Percentiles rank a stretch among this genome's conserved stretches.
phyloP scores from a whole-genome alignment of 2,888 invertebrate species.

The Yponomeuta cagnagella region DNA sequence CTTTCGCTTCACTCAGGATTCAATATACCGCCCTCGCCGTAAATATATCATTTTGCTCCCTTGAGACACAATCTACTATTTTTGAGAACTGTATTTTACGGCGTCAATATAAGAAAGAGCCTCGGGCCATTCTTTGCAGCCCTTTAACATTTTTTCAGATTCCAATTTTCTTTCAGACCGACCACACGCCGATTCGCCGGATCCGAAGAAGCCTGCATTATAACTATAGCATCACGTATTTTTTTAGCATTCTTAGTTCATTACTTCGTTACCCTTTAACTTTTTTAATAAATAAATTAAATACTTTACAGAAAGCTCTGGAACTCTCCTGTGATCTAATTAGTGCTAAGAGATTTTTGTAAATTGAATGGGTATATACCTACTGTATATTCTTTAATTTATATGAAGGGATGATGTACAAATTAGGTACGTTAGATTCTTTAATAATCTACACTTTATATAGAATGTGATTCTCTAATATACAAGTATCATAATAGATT shows the following conservation, averaged over 20 bases:
- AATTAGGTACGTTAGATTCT: slow-evolving; percentile 7
- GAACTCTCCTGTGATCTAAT: slow-evolving; percentile 74
- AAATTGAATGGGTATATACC: slow-evolving; percentile 26
- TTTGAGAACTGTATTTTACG: no score
- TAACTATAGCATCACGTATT: slow-evolving; percentile 47
- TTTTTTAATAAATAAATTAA: slow-evolving; percentile 30
- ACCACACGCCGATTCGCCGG: slow-evolving; percentile 68
- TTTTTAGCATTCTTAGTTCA: slow-evolving; percentile 38
- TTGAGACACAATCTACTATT: no score
- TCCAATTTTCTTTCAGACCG: slow-evolving; percentile 38
- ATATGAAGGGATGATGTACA: slow-evolving; percentile 12
- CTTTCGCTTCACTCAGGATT: no score
- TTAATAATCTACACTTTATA: slow-evolving; percentile 1
- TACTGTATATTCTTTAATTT: slow-evolving; percentile 15
- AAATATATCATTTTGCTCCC: no score
- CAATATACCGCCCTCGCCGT: no score
- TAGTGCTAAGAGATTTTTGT: slow-evolving; percentile 36
- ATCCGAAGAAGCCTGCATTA: slow-evolving; percentile 71
- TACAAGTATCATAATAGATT: slow-evolving; percentile 7
- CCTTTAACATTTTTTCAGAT: neutral
- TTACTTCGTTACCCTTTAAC: slow-evolving; percentile 56
- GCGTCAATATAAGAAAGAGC: no score
- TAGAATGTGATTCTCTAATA: slow-evolving; percentile 14
- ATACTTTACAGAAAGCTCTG: slow-evolving; percentile 50
- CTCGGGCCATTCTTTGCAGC: no score